phyloP scores from a whole-genome alignment of 2,797 vertebrate species.

The Serranus cabrilla region DNA sequence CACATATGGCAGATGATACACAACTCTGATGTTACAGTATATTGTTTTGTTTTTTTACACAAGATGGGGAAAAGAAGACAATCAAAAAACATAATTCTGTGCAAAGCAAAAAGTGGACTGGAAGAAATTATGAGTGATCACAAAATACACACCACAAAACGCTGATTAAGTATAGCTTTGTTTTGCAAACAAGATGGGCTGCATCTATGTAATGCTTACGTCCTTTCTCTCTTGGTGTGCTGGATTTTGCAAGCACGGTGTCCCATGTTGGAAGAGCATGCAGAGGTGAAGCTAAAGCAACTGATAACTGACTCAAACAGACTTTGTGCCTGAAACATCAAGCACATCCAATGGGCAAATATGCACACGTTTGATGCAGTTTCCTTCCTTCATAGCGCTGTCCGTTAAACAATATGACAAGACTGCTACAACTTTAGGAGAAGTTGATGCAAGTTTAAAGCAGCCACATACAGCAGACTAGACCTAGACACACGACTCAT shows the following conservation, averaged over 20 bases:
- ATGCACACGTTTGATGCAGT: conserved; percentile 9
- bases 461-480: conserved; percentile 65
- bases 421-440: conserved; percentile 2
- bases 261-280: conserved; percentile 57
- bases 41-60: conserved; percentile 36
- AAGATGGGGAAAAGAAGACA: conserved; percentile 4
- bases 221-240: conserved; percentile 20
- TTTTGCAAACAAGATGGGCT: conserved; percentile 40
- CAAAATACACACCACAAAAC: conserved; percentile 31
- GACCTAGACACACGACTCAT: conserved; percentile 47
- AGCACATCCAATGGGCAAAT: conserved; percentile 41
- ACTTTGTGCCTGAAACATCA: conserved; percentile 10
- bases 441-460: conserved; percentile 50
- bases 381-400: conserved; percentile 26
- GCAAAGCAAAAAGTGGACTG: conserved; percentile 56
- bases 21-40: conserved; percentile 50
- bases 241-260: conserved; percentile 21
- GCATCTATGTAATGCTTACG: background rate
- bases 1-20: conserved; percentile 79
- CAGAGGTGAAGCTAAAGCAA: conserved; percentile 46
- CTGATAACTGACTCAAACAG: conserved; percentile 8
- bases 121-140: background rate
- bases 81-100: conserved; percentile 39
- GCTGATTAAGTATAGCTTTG: conserved; percentile 35
- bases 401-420: background rate